These are phyloP conservation scores for Drosophila sechellia DNA, from an alignment of 1,140 invertebrate species.

Conservation along the genomic window DNA sequence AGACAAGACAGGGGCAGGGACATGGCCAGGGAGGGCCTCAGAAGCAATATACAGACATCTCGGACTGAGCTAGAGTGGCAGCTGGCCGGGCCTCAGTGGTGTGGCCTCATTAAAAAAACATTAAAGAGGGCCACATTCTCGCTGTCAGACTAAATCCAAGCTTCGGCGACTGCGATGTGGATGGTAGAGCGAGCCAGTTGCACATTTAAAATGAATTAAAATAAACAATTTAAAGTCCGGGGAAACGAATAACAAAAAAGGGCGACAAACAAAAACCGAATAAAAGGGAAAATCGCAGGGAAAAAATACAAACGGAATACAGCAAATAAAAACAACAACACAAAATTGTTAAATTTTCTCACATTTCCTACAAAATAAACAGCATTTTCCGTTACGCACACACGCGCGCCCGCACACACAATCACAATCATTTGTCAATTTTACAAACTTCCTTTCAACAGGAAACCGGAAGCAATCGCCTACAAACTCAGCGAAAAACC, in stretches of 20 bases:
- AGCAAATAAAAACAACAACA: slow-evolving; percentile 33
- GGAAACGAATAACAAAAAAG: slow-evolving; percentile 3
- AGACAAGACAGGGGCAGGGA: slow-evolving; percentile 35
- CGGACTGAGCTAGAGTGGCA: slow-evolving; percentile 11
- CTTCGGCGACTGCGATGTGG: background rate
- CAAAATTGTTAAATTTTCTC: slow-evolving; percentile 72
- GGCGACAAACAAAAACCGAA: slow-evolving; percentile 21
- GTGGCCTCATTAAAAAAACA: slow-evolving; percentile 78
- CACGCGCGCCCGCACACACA: slow-evolving; percentile 36
- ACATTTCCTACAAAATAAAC: slow-evolving; percentile 75
- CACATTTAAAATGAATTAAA: slow-evolving; percentile 63
- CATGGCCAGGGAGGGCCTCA: background rate
- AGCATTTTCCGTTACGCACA: slow-evolving; percentile 62
- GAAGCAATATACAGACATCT: slow-evolving; percentile 5
- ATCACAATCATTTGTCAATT: slow-evolving; percentile 80
- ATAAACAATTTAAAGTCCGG: slow-evolving; percentile 48
- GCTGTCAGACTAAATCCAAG: slow-evolving; percentile 21
- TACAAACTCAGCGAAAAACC: slow-evolving; percentile 58
- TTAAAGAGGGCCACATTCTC: slow-evolving; percentile 64
- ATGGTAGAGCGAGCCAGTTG: slow-evolving; percentile 30
- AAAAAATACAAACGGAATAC: slow-evolving; percentile 2
- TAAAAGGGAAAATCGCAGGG: slow-evolving; percentile 25
- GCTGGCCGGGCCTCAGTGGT: slow-evolving; percentile 37
- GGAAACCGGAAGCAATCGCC: slow-evolving; percentile 80
- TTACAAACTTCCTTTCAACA: slow-evolving; percentile 77